These are phyloP conservation scores for Carcina quercana DNA, from an alignment of 2,888 invertebrate species.

Conservation along the genomic window DNA sequence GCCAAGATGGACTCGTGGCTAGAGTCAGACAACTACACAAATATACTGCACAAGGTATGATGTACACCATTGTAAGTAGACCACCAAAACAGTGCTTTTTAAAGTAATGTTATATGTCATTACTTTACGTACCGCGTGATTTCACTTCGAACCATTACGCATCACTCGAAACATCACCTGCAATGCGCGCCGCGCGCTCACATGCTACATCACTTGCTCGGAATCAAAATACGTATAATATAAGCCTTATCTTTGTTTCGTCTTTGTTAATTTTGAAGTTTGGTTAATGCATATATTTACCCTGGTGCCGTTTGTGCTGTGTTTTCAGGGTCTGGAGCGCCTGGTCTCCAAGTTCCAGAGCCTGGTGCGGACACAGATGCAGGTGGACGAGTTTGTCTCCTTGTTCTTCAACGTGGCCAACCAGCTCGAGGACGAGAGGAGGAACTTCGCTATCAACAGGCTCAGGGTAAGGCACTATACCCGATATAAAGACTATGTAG, in stretches of 20 bases:
- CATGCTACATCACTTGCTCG: too few relatives aligned
- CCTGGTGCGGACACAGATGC: constrained; percentile 49
- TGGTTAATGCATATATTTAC: too few relatives aligned
- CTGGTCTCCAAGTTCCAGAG: constrained; percentile 30
- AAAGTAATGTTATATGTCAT: too few relatives aligned
- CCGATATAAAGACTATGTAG: not conserved
- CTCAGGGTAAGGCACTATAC: constrained; percentile 36
- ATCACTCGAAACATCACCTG: too few relatives aligned
- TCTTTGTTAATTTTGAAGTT: too few relatives aligned
- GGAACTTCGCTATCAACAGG: constrained; percentile 54
- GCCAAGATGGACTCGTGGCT: constrained; percentile 55
- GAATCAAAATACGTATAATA: too few relatives aligned
- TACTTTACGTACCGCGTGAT: too few relatives aligned
- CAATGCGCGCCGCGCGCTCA: too few relatives aligned
- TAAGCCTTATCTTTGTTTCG: too few relatives aligned
- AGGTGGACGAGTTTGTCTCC: constrained; percentile 63
- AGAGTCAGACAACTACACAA: constrained; percentile 63
- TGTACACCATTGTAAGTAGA: not conserved
- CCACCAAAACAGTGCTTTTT: too few relatives aligned
- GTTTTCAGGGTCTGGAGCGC: constrained; percentile 34
- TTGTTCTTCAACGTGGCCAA: constrained; percentile 64
- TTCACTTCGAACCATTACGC: too few relatives aligned
- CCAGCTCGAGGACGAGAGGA: constrained; percentile 56
- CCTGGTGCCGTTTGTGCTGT: too few relatives aligned
- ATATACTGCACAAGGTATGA: constrained; percentile 62